Conservation (phyloP, 1,140 invertebrate species). For the Gonatopus flavifemur region DNA sequence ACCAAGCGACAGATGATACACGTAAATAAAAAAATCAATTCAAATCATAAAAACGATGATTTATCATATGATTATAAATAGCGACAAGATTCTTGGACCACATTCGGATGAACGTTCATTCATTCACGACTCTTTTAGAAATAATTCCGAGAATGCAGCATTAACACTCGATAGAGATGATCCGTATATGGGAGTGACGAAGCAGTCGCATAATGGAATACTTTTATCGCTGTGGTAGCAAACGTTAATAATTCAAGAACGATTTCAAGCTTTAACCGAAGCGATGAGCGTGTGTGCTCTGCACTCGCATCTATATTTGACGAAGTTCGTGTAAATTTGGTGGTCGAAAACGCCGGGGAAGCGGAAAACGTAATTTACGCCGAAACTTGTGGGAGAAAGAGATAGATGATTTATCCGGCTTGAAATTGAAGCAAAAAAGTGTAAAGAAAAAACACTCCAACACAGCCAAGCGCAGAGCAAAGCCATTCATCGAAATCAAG, state of each 20-base stretch:
- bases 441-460: too few relatives aligned
- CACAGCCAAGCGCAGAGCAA: too few relatives aligned
- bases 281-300: slow-evolving; percentile 14
- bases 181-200: slow-evolving; percentile 28
- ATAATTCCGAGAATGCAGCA: too few relatives aligned
- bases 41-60: too few relatives aligned
- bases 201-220: slow-evolving; percentile 46
- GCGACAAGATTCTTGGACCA: too few relatives aligned
- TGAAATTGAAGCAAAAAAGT: slow-evolving; percentile 5
- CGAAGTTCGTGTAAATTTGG: slow-evolving; percentile 20
- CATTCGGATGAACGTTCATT: too few relatives aligned
- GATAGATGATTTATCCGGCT: background rate
- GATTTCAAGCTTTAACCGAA: slow-evolving; percentile 28
- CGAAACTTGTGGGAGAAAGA: background rate
- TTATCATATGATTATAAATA: too few relatives aligned
- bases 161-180: too few relatives aligned
- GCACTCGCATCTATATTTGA: slow-evolving; percentile 3
- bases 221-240: slow-evolving; percentile 39
- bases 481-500: too few relatives aligned
- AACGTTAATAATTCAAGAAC: slow-evolving; percentile 46
- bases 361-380: slow-evolving; percentile 4
- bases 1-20: too few relatives aligned
- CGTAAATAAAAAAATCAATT: too few relatives aligned
- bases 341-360: slow-evolving; percentile 6
- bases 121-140: too few relatives aligned